A percentile compares a stretch with the other conserved stretches of the same genome.
Conservation (phyloP, 2,888 invertebrate genomes). For the Frankliniella fusca region DNA sequence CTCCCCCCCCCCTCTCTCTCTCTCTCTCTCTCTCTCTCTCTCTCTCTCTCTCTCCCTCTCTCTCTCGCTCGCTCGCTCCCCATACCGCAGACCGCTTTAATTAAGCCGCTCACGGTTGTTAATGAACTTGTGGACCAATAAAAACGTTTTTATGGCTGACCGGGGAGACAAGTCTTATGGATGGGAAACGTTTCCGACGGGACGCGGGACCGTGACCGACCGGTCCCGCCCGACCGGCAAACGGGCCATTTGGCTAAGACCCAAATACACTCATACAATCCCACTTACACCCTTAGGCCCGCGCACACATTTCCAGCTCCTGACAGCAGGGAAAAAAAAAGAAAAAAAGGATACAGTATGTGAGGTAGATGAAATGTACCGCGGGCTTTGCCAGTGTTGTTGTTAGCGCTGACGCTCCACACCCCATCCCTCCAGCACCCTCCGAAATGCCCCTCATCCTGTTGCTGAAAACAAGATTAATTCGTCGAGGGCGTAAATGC, state of each 20-base stretch:
- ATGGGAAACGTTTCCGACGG: background rate
- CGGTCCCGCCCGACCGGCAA: background rate
- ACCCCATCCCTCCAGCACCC: background rate
- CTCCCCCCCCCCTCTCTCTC: background rate
- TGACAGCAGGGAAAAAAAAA: background rate
- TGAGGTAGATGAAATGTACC: background rate
- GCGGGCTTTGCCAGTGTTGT: background rate
- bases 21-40: background rate
- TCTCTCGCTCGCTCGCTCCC: background rate
- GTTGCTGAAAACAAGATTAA: conserved; percentile 19
- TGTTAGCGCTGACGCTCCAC: background rate
- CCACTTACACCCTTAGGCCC: background rate
- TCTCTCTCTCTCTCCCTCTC: too few species aligned
- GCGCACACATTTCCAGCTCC: background rate
- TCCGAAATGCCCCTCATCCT: background rate
- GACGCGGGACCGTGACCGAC: background rate
- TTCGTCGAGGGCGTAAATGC: background rate
- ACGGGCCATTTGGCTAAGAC: background rate
- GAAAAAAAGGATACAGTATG: background rate
- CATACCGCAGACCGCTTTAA: background rate
- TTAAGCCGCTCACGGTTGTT: conserved; percentile 6
- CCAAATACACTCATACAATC: conserved; percentile 15
- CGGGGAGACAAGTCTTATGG: conserved; percentile 1
- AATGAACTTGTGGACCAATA: conserved; percentile 23
- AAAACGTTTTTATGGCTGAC: conserved; percentile 13